Percentiles rank a stretch among this genome's conserved stretches.
Conservation (phyloP, 92 coral and sea anemone genomes). For the Phenganax stokvisi region DNA sequence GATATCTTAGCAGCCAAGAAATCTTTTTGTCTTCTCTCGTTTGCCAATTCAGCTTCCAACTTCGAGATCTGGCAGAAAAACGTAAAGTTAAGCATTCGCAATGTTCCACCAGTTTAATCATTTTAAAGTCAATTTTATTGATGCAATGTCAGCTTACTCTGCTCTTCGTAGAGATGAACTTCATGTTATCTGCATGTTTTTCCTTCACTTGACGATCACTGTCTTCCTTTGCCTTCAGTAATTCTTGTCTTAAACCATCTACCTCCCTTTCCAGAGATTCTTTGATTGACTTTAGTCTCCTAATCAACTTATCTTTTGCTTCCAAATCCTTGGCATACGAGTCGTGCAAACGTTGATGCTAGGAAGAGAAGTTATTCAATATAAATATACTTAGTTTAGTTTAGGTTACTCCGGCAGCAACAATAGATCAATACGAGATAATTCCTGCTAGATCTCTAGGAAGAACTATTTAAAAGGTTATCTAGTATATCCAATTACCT, state of each 20-base stretch:
- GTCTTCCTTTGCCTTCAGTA: slow-evolving; percentile 63
- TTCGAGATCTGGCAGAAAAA: slow-evolving; percentile 47
- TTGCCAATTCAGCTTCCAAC: slow-evolving; percentile 80
- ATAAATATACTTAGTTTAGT: no score
- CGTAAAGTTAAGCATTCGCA: not conserved
- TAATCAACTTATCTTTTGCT: slow-evolving; percentile 75
- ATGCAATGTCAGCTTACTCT: slow-evolving; percentile 14
- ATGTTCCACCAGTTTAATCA: not conserved
- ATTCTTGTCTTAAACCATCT: slow-evolving; percentile 71
- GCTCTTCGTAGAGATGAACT: slow-evolving; percentile 58
- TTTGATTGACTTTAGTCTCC: slow-evolving; percentile 78
- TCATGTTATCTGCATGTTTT: slow-evolving; percentile 59
- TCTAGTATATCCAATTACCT: not conserved
- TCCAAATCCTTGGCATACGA: slow-evolving; percentile 75
- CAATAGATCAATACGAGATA: no score
- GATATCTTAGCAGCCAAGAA: slow-evolving; percentile 52
- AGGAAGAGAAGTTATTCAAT: no score
- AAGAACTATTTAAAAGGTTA: no score
- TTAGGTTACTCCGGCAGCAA: no score
- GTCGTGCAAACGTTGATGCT: slow-evolving; percentile 75
- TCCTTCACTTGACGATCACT: slow-evolving; percentile 68
- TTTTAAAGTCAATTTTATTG: not conserved
- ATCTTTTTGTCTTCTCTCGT: slow-evolving; percentile 71
- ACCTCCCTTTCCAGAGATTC: slow-evolving; percentile 84
- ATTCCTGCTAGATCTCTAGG: no score